A percentile compares a stretch with the other conserved stretches of the same genome.
These are phyloP conservation scores for Oxystoma pomonae DNA, from an alignment of 2,888 invertebrate genomes.

Conservation along the genomic window DNA sequence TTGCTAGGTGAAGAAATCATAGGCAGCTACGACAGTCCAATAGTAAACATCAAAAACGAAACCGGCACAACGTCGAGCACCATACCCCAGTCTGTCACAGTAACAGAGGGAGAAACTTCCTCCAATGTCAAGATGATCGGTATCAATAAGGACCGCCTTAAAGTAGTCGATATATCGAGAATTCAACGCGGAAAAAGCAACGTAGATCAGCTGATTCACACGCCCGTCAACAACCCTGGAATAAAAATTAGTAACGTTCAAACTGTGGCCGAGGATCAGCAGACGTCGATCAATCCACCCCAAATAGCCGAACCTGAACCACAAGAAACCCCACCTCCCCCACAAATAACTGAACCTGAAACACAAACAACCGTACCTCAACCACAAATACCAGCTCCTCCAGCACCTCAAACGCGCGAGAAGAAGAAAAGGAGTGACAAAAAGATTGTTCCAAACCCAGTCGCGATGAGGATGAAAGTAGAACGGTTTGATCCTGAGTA, in stretches of 20 bases:
- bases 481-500: neutral
- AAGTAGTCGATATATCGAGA: conserved; percentile 18
- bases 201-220: conserved; percentile 10
- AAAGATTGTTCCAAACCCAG: neutral
- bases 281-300: neutral
- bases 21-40: conserved; percentile 29
- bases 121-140: neutral
- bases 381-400: neutral
- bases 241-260: conserved; percentile 26
- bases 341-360: neutral
- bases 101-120: conserved; percentile 13
- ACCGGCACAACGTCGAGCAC: conserved; percentile 15
- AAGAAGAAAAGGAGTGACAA: neutral
- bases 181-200: conserved; percentile 12
- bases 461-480: neutral
- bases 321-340: neutral
- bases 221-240: conserved; percentile 14
- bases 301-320: neutral
- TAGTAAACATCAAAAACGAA: conserved; percentile 23
- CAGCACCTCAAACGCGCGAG: neutral
- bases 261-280: conserved; percentile 19
- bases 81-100: conserved; percentile 23
- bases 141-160: conserved; percentile 12
- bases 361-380: neutral
- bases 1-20: conserved; percentile 30